These are phyloP conservation scores for Neotoxoptera formosana DNA, from an alignment of 1,140 invertebrate species.

Conservation along the genomic window DNA sequence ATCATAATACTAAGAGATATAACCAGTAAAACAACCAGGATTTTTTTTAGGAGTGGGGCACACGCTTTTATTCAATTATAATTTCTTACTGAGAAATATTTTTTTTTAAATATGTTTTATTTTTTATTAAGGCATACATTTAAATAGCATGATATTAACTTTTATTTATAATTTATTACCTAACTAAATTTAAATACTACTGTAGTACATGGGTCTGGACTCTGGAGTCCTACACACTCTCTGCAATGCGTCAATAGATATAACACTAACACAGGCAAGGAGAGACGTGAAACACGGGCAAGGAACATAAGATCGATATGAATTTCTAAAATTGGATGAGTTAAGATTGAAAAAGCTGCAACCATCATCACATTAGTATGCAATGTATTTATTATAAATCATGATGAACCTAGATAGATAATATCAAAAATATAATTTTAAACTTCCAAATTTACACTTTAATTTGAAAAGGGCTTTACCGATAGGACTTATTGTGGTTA, in stretches of 20 bases:
- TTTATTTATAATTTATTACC: neutral
- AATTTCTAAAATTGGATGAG: neutral
- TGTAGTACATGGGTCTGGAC: no score
- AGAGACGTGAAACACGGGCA: neutral
- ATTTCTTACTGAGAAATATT: neutral
- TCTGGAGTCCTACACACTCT: no score
- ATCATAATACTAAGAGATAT: neutral
- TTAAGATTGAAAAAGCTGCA: neutral
- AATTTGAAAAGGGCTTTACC: neutral
- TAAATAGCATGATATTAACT: neutral
- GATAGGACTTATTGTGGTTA: no score
- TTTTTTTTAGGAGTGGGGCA: neutral
- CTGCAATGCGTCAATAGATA: no score
- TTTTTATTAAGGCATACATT: neutral
- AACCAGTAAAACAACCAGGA: neutral
- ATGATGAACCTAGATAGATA: no score
- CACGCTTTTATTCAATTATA: neutral
- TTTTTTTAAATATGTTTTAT: neutral
- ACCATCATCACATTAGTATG: neutral
- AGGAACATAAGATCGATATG: neutral
- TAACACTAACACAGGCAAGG: neutral
- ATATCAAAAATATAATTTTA: neutral
- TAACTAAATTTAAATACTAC: no score
- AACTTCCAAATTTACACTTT: neutral
- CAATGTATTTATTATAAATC: neutral